Conservation (phyloP, 2,113 vertebrate genomes). For the Eidolon helvum region DNA sequence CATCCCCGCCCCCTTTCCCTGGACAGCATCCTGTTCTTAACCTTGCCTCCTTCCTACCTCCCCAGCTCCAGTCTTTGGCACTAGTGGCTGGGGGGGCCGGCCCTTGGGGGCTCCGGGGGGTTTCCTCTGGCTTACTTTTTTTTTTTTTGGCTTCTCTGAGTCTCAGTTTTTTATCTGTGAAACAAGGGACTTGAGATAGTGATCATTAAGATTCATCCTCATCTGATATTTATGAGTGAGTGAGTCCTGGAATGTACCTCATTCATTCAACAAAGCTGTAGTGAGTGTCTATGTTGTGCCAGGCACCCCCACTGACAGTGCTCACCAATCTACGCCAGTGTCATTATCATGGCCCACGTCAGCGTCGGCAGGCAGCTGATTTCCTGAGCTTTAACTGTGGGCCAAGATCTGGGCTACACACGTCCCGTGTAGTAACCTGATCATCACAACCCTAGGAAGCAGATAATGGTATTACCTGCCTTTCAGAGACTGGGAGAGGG, state of each 20-base stretch:
- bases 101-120: too few species aligned
- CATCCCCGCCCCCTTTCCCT: neutral
- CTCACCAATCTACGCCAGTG: neutral
- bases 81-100: neutral
- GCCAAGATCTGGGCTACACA: conserved; percentile 2
- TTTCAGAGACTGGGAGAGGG: neutral
- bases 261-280: conserved; percentile 54
- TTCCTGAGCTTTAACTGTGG: neutral
- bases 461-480: neutral
- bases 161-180: neutral
- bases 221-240: conserved; percentile 60
- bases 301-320: neutral
- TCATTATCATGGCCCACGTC: neutral
- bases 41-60: neutral
- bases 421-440: neutral
- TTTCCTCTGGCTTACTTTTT: too few species aligned
- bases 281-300: neutral
- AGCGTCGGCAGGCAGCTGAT: neutral
- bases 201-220: neutral
- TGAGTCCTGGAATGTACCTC: conserved; percentile 4
- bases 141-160: conserved; percentile 61
- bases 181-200: neutral
- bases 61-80: neutral
- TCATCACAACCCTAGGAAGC: neutral
- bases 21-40: conserved; percentile 21